Base-by-base conservation (phyloP, 2,797 vertebrate species). In the Bryconaethiops microstoma region DNA sequence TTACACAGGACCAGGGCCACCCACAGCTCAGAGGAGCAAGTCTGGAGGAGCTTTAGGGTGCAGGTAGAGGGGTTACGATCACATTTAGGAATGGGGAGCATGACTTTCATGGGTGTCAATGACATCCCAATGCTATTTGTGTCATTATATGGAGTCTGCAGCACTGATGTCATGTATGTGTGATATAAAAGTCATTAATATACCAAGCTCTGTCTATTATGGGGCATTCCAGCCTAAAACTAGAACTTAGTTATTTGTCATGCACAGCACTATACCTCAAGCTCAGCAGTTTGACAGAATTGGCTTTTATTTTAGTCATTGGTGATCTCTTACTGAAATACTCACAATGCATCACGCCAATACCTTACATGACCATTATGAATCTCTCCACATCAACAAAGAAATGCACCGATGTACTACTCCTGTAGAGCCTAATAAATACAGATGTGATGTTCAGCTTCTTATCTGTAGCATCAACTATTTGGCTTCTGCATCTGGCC, bases 1-100 rank as follows among this genome's bases (percentile, higher is more conserved):
- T 78, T 19, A 71, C 17, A 45, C 48, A 55, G 48, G 21, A 16
- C 74, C 6, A 57, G 50, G 76, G 54, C 76, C 76, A 77, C 76
- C 50, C 76, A 77, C 63, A 68, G 48, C 50, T 55, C 29, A 57
- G 35, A n/a, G 16, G 9, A 65, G 25, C 14, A 35, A 65, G 72
- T 14, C 39, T 74, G 72, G 13, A 39, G 55, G 39, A 55, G 35
- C 29, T 60, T 0, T 6, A 21, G 54, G 72, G 29, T 59, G 55
- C 55, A 50, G n/a, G 65, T 39, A 45, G 10, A 10, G 10, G 17
- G 64, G 39, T 67, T 40, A 19, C 4, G 13, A 0, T 10, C 16
- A 19, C 16, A 7, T 42, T 42, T 42, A n/a, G 64, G 4, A 67
- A 7, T 19, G 16, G 16, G 7, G 29, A 17, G 7, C 29, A 5